Evolutionary conservation across 2,113 vertebrate species (phyloP), one percentile per base, ranked within the genome.

Genomic region (Aptenodytes forsteri): DNA sequence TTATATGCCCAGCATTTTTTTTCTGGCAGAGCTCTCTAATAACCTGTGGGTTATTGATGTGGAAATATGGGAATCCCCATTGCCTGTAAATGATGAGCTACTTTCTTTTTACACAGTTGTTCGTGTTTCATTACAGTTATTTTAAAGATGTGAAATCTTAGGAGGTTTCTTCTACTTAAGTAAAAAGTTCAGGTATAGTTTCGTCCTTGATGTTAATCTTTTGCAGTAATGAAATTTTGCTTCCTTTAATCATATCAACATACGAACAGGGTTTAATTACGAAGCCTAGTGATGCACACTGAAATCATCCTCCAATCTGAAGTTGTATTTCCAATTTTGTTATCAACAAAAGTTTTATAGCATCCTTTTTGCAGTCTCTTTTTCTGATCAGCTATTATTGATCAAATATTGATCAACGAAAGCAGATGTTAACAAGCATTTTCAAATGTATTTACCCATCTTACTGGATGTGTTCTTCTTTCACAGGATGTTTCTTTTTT

Each of bases 221-320:
- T 13, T 49, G 29, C 52, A 79, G 29, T 91, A 71, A 61, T 9
- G 10, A 64, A 30, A 14, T 47, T 70, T 77, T 87, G 1, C 36
- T 89, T 66, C 38, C 10, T 89, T 70, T 78, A 75, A 26, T 88
- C 7, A 4, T 76, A 29, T 21, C 30, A 23, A 6, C 32, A 9
- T 49, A 17, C 15, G 36, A 3, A 16, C 3, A 11, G 32, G 4
- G 13, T 75, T 90, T 95, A 61, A 70, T 94, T 78, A 64, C n/a
- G 22, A 64, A 84, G 36, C 64, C 19, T 32, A n/a, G 58, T 72
- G 54, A 61, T 0, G 0, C 27, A 73, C 21, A 11, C 36, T 75
- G 47, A 93, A 89, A 44, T 78, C 13, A 47, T 85, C 21, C 14
- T 91, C 9, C 34, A 34, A 22, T 79, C 36, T 59, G 56, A 78